Evolutionary conservation across 2,113 vertebrate genomes (phyloP), one percentile per base, ranked within the genome.

Genomic region (Gymnorhina tibicen): DNA sequence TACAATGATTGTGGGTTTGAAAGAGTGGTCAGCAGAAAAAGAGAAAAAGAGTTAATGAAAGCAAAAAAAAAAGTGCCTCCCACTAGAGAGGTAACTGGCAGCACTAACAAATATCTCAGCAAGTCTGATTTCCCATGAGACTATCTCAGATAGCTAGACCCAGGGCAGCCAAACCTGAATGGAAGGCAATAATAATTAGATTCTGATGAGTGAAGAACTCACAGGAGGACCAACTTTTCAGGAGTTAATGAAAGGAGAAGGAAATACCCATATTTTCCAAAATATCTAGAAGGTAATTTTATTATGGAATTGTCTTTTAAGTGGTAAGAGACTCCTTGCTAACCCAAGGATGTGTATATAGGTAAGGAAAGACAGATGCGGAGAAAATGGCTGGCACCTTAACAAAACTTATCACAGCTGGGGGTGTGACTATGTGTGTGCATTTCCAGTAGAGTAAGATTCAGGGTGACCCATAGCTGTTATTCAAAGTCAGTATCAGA

Each of bases 401-500:
- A 96, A 97, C 32, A 76, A 97, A 96, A 97, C 37, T 83, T 92
- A 95, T 97, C 93, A 91, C 92, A 97, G 87, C 70, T 88, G 75
- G 73, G 92, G 85, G 86, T 97, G 95, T 97, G 97, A 96, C 97
- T 97, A 39, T 70, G 92, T 88, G 87, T 75, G 87, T 78, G 84
- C 85, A 91, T 95, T 97, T 97, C 85, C 95, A 97, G 91, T 79
- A 67, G 58, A 81, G 91, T 93, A 96, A 95, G 95, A 96, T 95
- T 95, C 97, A 97, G 97, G 87, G 87, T 97, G 95, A 98, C 95
- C 89, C 95, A 93, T 9, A 86, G 87, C 92, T 97, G 97, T 98
- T 98, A 97, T 96, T 98, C 97, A 98, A 97, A 97, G 97, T 97
- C 98, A 97, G 96, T 88, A 97, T 97, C 95, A 97, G 93, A 92